These are phyloP conservation scores for Thunnus albacares DNA, from an alignment of 2,797 vertebrate genomes.

Conservation along the genomic window DNA sequence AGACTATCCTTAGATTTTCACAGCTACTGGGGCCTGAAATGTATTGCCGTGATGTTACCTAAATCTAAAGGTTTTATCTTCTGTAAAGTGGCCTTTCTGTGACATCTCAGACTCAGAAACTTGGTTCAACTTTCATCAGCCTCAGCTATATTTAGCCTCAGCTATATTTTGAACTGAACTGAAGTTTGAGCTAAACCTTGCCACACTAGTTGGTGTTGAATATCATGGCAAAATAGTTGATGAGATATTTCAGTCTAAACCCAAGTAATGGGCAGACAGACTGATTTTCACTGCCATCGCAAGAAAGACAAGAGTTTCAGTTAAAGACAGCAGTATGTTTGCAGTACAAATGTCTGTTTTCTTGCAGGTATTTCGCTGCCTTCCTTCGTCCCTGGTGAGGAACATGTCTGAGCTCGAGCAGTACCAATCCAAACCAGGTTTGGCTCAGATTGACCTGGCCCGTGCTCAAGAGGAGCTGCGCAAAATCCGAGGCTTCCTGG, in stretches of 20 bases:
- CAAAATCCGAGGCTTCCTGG: conserved; percentile 95
- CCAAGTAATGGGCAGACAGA: neutral
- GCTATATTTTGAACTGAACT: neutral
- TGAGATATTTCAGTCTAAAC: too few relatives aligned
- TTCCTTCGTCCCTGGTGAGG: conserved; percentile 94
- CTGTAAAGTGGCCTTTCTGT: too few relatives aligned
- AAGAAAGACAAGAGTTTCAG: neutral
- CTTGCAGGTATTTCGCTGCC: conserved; percentile 94
- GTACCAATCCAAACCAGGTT: conserved; percentile 88
- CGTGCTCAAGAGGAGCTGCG: conserved; percentile 93
- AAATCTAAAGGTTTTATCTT: too few relatives aligned
- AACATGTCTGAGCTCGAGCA: conserved; percentile 92
- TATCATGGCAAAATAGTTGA: neutral
- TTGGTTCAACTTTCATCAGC: too few relatives aligned
- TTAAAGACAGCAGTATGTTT: neutral
- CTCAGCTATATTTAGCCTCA: too few relatives aligned
- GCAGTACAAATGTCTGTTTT: conserved; percentile 6
- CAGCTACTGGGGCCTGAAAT: too few relatives aligned
- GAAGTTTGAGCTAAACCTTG: neutral
- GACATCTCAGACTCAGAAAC: too few relatives aligned
- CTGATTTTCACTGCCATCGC: neutral
- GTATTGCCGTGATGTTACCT: too few relatives aligned
- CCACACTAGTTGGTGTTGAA: neutral
- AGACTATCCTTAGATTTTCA: too few relatives aligned
- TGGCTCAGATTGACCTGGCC: conserved; percentile 88